Percentiles rank a stretch among this genome's conserved stretches.
phyloP scores from a whole-genome alignment of 2,797 vertebrate genomes.

The Hafferia zeledoni region DNA sequence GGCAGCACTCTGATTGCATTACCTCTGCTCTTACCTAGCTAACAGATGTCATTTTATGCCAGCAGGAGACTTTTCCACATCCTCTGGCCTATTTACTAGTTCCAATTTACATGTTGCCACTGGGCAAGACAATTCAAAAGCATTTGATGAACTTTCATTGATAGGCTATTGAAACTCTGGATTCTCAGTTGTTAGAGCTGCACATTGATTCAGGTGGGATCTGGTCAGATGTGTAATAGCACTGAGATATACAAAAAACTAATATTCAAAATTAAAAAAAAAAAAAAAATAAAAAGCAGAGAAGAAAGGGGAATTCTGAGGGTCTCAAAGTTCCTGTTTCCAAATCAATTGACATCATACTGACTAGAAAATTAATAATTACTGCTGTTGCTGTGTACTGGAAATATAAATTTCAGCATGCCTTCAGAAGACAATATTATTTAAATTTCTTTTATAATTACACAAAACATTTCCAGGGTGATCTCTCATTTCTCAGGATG shows the following conservation, averaged over 20 bases:
- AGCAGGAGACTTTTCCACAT: constrained; percentile 25
- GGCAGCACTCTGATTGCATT: background rate
- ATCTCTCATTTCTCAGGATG: background rate
- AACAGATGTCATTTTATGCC: constrained; percentile 29
- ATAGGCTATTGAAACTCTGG: background rate
- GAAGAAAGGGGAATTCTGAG: background rate
- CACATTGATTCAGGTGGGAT: background rate
- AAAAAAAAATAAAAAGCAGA: background rate
- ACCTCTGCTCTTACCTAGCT: background rate
- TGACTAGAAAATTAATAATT: constrained; percentile 1
- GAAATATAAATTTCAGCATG: background rate
- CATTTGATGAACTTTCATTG: background rate
- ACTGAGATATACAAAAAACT: background rate
- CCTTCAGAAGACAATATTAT: background rate
- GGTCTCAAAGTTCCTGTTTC: background rate
- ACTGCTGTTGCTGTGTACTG: background rate
- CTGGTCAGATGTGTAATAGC: background rate
- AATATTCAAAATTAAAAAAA: background rate
- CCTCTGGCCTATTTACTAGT: background rate
- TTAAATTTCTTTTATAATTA: background rate
- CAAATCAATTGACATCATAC: background rate
- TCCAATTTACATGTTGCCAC: background rate
- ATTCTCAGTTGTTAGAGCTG: constrained; percentile 2
- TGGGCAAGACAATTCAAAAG: constrained; percentile 4
- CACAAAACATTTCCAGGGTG: background rate